Evolutionary conservation across 1,140 invertebrate species (phyloP).

Genomic region (Gonatopus flavifemur): DNA sequence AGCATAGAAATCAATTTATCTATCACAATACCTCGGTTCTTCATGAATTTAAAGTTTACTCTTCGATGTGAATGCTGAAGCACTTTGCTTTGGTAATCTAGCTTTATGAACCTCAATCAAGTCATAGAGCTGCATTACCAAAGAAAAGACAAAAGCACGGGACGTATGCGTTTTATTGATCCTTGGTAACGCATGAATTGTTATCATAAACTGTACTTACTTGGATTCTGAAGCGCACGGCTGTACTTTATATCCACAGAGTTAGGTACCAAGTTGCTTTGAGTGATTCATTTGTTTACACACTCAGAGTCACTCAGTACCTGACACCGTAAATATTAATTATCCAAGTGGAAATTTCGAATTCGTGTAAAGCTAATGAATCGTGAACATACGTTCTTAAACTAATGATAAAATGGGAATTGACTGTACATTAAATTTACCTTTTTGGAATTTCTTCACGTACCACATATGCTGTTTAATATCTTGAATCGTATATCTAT

Average conservation of each 20-base stretch:
- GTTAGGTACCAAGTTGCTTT: conserved; percentile 60
- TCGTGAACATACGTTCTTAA: too few species aligned
- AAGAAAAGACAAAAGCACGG: conserved; percentile 54
- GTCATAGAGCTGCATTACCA: conserved; percentile 61
- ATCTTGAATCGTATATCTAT: conserved; percentile 68
- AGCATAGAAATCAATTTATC: too few species aligned
- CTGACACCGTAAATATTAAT: conserved; percentile 60
- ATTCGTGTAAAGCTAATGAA: too few species aligned
- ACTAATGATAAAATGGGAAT: neutral
- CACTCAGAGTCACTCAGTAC: conserved; percentile 84
- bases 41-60: neutral
- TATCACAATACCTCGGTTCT: too few species aligned
- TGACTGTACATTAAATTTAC: conserved; percentile 21
- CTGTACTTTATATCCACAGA: conserved; percentile 30
- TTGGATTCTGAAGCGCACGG: too few species aligned
- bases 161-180: too few species aligned
- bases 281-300: conserved; percentile 52
- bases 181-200: too few species aligned
- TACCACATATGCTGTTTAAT: conserved; percentile 81
- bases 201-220: too few species aligned
- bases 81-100: conserved; percentile 64
- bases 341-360: too few species aligned
- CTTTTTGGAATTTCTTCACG: conserved; percentile 61
- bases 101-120: conserved; percentile 59
- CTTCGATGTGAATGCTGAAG: conserved; percentile 26